phyloP scores from a whole-genome alignment of 2,797 vertebrate species.

The Nyctibius grandis region DNA sequence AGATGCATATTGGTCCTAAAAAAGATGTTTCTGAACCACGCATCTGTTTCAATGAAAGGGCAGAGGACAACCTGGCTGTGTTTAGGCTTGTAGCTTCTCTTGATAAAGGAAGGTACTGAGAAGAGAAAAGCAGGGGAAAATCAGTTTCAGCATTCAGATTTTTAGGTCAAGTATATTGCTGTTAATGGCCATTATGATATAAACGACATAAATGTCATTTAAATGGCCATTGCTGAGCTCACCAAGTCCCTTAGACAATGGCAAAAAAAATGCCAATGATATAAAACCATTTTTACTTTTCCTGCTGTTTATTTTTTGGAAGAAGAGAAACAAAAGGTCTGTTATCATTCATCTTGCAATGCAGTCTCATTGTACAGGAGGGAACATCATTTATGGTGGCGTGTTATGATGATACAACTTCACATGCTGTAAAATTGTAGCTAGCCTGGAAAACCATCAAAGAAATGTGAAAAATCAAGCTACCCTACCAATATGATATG shows the following conservation, averaged over 20 bases:
- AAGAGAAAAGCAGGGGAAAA: neutral
- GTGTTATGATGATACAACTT: neutral
- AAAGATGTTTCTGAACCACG: neutral
- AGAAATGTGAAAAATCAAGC: neutral
- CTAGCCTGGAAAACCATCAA: slow-evolving; percentile 1
- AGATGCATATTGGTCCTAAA: neutral
- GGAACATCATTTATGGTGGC: neutral
- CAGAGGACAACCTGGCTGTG: neutral
- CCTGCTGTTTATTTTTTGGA: neutral
- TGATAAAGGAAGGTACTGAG: neutral
- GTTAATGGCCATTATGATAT: neutral
- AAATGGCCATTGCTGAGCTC: neutral
- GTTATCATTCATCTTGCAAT: neutral
- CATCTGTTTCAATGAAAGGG: neutral
- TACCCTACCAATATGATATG: neutral
- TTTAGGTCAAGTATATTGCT: neutral
- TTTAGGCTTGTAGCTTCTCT: neutral
- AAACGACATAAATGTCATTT: neutral
- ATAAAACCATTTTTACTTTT: neutral
- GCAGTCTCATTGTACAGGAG: neutral
- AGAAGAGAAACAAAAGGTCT: neutral
- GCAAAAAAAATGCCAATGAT: neutral
- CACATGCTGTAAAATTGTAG: neutral
- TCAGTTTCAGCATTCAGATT: neutral
- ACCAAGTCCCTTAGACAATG: neutral